These are phyloP conservation scores for Solen grandis DNA, from an alignment of 1,140 invertebrate genomes.

Conservation along the genomic window DNA sequence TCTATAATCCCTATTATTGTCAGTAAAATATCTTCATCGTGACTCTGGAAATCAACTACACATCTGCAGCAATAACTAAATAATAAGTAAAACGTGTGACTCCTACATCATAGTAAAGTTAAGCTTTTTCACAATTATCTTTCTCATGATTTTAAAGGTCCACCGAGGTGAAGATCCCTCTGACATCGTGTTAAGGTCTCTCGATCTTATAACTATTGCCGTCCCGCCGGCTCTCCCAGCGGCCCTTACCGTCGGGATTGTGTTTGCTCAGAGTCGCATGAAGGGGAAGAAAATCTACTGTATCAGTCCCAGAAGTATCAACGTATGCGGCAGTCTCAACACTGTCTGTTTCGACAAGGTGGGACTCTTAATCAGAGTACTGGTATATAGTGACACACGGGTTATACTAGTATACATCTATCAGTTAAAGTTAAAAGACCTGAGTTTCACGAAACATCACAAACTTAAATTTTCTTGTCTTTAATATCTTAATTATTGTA, in stretches of 20 bases:
- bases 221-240: slow-evolving; percentile 96
- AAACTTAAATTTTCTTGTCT: too few relatives aligned
- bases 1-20: not conserved
- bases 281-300: slow-evolving; percentile 92
- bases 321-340: slow-evolving; percentile 95
- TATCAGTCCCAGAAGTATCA: slow-evolving; percentile 94
- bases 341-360: slow-evolving; percentile 98
- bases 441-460: too few relatives aligned
- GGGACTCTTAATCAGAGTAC: not conserved
- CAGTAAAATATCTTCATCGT: not conserved
- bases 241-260: slow-evolving; percentile 95
- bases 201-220: slow-evolving; percentile 97
- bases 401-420: too few relatives aligned
- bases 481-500: too few relatives aligned
- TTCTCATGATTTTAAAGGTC: too few relatives aligned
- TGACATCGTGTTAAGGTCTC: slow-evolving; percentile 87
- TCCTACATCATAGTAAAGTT: too few relatives aligned
- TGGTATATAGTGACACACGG: too few relatives aligned
- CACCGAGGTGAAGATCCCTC: slow-evolving; percentile 81
- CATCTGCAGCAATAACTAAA: not conserved
- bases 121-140: too few relatives aligned
- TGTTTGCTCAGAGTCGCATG: slow-evolving; percentile 90
- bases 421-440: too few relatives aligned
- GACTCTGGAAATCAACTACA: not conserved
- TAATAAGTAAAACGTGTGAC: too few relatives aligned